A percentile compares a stretch with the other conserved stretches of the same genome.
Evolutionary conservation across 1,140 invertebrate genomes (phyloP).

Genomic region (Liolophura sinensis): DNA sequence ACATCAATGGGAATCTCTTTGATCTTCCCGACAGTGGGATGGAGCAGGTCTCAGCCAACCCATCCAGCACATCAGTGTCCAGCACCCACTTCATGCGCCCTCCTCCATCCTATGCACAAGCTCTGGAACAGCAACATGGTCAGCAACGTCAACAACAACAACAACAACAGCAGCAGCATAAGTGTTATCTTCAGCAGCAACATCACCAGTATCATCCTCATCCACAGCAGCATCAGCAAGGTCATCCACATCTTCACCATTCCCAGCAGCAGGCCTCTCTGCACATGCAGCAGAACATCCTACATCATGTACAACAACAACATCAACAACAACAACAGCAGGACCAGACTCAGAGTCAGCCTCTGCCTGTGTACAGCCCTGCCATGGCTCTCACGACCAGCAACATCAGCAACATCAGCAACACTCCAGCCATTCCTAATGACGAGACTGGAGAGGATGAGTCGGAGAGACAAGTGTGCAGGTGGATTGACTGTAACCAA

Average conservation of each 20-base stretch:
- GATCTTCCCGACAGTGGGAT: not conserved
- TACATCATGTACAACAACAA: conserved; percentile 4
- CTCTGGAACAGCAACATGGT: conserved; percentile 35
- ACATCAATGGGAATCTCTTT: not conserved
- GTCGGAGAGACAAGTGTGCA: conserved; percentile 63
- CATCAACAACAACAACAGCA: conserved; percentile 12
- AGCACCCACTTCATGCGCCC: conserved; percentile 27
- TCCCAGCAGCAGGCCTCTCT: conserved; percentile 8
- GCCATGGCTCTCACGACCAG: not conserved
- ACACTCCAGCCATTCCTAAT: conserved; percentile 12
- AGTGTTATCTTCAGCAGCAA: conserved; percentile 13
- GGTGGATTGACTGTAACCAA: conserved; percentile 84
- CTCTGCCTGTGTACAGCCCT: conserved; percentile 8
- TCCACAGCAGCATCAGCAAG: conserved; percentile 16
- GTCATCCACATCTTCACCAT: not conserved
- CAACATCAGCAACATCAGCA: conserved; percentile 2
- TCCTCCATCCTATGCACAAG: conserved; percentile 52
- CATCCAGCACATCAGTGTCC: not conserved
- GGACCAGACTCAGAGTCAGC: conserved; percentile 4
- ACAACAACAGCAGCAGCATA: conserved; percentile 1
- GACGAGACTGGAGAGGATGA: conserved; percentile 44
- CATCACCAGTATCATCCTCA: conserved; percentile 1
- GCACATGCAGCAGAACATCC: conserved; percentile 4
- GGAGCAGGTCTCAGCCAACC: not conserved
- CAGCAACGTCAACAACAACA: conserved; percentile 10